Evolutionary conservation across 2,113 vertebrate genomes (phyloP), one percentile per base, ranked within the genome.

Genomic region (Stercorarius parasiticus): DNA sequence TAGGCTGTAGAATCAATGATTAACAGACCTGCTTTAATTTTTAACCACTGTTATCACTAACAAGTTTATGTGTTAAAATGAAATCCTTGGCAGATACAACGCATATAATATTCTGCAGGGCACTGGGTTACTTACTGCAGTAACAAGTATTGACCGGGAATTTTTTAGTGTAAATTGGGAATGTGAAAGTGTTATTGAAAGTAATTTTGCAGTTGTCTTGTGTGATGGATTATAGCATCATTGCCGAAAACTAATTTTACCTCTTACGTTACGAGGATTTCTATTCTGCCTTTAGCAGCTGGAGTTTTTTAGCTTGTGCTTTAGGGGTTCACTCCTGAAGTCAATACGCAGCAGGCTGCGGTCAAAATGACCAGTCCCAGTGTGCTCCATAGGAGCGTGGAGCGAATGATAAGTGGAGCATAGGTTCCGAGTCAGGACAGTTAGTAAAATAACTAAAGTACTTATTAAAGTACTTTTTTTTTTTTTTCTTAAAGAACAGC

Each of bases 131-230:
- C 81, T 88, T 88, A 78, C 88, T 62, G 52, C 70, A 91, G 85
- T 97, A 95, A 96, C 92, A 94, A 86, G 70, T 91, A 96, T 95
- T 64, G 95, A 94, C 92, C 36, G 32, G 74, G 77, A 87, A 81
- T 88, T 93, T 86, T 94, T 92, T 73, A 25, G 77, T 86, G 86
- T 86, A 95, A 95, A 97, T 85, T 91, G 42, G 77, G 70, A 96
- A 95, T 3, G 23, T 38, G 69, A 87, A 89, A 95, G 58, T 74
- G 80, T 90, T 96, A 92, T 79, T 94, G 82, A 95, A 97, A 96
- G 96, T 95, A 96, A 97, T 97, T 96, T 93, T 97, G 89, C 59
- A 89, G 82, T 92, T 97, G 95, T 96, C 97, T 81, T 62, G 30
- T 5, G 4, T 97, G 95, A 97, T 96, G 95, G 96, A 97, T 97